These are phyloP conservation scores for Lerema accius DNA, from an alignment of 1,140 invertebrate genomes.

Conservation along the genomic window DNA sequence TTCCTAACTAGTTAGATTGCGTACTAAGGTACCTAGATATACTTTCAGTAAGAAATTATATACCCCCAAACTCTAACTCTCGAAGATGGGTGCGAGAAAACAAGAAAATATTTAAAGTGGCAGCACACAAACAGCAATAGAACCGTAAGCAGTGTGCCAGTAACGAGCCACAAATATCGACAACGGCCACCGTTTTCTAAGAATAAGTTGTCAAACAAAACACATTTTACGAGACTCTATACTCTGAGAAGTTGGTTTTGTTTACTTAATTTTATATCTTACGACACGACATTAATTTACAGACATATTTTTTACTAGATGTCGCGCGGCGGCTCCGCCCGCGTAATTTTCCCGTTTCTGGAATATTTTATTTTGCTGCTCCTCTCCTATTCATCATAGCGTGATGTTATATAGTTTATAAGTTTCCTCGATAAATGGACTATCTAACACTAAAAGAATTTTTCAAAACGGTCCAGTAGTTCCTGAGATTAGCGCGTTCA, in stretches of 20 bases:
- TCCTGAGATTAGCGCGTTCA: too few relatives aligned
- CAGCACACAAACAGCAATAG: constrained; percentile 37
- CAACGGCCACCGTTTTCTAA: constrained; percentile 28
- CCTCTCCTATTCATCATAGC: too few relatives aligned
- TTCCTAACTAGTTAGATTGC: too few relatives aligned
- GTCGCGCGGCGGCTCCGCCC: too few relatives aligned
- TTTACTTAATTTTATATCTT: constrained; percentile 28
- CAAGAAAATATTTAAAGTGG: constrained; percentile 28
- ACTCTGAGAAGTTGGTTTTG: constrained; percentile 28
- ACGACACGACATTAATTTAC: constrained; percentile 36
- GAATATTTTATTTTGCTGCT: too few relatives aligned
- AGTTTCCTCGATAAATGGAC: too few relatives aligned
- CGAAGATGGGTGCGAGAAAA: constrained; percentile 1
- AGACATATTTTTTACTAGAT: too few relatives aligned
- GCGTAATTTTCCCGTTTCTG: too few relatives aligned
- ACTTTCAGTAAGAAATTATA: not conserved
- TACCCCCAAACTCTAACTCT: not conserved
- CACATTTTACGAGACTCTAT: constrained; percentile 57
- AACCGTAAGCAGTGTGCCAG: constrained; percentile 17
- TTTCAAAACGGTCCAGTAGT: too few relatives aligned
- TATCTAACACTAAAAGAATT: too few relatives aligned
- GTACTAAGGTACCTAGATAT: too few relatives aligned
- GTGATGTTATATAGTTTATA: too few relatives aligned
- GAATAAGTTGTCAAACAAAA: constrained; percentile 58
- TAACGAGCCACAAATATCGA: constrained; percentile 24